Evolutionary conservation across 2,113 vertebrate species (phyloP).

Genomic region (Nesogale talazaci): DNA sequence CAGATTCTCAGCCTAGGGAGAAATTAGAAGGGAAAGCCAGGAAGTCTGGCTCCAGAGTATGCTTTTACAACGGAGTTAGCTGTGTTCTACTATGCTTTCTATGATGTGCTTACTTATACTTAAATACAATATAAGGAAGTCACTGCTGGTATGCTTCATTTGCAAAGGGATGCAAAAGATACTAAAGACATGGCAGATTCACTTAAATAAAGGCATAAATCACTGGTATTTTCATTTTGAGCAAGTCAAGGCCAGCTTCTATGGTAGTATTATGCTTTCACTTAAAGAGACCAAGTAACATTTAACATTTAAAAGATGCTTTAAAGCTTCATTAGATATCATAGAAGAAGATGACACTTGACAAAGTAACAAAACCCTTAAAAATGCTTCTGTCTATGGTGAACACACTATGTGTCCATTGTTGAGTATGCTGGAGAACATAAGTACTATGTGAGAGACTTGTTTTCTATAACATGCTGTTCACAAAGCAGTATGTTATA

Average conservation of each 20-base stretch:
- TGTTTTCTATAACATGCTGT: neutral
- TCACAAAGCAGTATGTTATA: neutral
- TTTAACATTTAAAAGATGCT: neutral
- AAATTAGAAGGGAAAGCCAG: neutral
- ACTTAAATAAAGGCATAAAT: neutral
- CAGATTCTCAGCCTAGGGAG: neutral
- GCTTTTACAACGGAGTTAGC: too few relatives aligned
- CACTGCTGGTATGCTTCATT: neutral
- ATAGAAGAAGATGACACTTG: neutral
- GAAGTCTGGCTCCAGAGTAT: neutral
- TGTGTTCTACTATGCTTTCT: neutral
- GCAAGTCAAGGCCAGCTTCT: neutral
- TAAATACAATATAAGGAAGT: neutral
- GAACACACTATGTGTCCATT: neutral
- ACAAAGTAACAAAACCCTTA: neutral
- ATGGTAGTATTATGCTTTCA: neutral
- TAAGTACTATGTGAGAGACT: neutral
- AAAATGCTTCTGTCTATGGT: neutral
- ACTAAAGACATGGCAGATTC: neutral
- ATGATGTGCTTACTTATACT: neutral
- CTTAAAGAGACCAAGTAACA: neutral
- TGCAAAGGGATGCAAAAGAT: neutral
- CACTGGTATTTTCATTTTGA: conserved; percentile 26
- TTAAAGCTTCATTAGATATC: neutral
- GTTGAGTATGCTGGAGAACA: neutral